Percentiles rank a stretch among this genome's conserved stretches.
Evolutionary conservation across 1,140 invertebrate genomes (phyloP).

Genomic region (Cotesia typhae): DNA sequence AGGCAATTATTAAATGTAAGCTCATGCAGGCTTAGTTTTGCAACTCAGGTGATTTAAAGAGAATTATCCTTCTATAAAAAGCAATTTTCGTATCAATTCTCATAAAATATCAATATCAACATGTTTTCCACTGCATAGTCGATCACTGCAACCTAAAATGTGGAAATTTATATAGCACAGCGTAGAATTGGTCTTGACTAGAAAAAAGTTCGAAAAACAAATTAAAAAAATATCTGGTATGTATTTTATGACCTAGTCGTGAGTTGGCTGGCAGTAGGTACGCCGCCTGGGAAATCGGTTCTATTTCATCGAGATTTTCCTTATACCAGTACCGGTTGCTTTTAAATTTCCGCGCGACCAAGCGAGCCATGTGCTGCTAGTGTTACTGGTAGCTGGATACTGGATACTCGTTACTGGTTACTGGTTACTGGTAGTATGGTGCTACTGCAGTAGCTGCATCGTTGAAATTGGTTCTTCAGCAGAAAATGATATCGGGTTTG

Average conservation of each 20-base stretch:
- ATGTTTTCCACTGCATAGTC: background rate
- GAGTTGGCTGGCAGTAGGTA: slow-evolving; percentile 19
- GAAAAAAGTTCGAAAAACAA: background rate
- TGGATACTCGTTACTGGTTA: no score
- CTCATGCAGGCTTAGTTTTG: no score
- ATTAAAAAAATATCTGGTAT: no score
- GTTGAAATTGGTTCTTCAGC: slow-evolving; percentile 26
- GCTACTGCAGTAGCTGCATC: background rate
- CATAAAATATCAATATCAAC: background rate
- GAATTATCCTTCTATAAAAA: no score
- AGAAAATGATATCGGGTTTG: slow-evolving; percentile 25
- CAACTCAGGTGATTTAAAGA: no score
- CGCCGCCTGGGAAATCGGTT: slow-evolving; percentile 17
- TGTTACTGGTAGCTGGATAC: no score
- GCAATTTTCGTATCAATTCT: no score
- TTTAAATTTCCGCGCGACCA: slow-evolving; percentile 23
- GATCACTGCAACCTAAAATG: background rate
- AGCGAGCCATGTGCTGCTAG: slow-evolving; percentile 16
- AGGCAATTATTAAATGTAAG: no score
- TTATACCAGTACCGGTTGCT: background rate
- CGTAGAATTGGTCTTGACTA: background rate
- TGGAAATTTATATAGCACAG: background rate
- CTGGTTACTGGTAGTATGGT: no score
- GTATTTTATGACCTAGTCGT: slow-evolving; percentile 17
- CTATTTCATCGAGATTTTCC: slow-evolving; percentile 14